Base-by-base conservation (phyloP, 2,797 vertebrate genomes). In the Acanthornis magna region DNA sequence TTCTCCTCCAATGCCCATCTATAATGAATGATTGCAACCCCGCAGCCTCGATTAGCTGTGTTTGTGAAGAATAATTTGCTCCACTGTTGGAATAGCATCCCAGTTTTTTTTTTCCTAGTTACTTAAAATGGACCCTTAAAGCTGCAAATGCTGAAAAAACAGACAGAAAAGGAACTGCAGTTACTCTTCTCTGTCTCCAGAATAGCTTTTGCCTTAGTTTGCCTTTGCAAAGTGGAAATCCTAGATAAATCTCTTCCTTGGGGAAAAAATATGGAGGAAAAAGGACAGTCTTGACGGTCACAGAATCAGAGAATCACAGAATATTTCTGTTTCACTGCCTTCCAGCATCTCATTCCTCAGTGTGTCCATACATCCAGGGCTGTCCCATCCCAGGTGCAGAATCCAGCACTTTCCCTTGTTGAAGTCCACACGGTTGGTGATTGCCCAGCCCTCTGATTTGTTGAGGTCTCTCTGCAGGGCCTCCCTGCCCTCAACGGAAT, bases 51-150 rank as follows among this genome's bases (percentile, higher is more conserved):
- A 92, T 95, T 95, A 96, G 55, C 73, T 73, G 26, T 84, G 40
- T 90, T 95, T 75, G 47, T 79, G 85, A 86, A 76, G 90, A 94
- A 91, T 87, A 87, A 95, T 95, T 93, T 82, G 22, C 77, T 94
- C 71, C n/a, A 26, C 71, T 91, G 26, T 79, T 92, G 75, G 81
- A 96, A 93, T 34, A 91, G 42, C 61, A 87, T 79, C 42, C 55
- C 38, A 38, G 38, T 32, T 15, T 2, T 61, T 66, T 89, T 70
- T 88, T 91, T 89, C 66, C 85, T 70, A 80, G 67, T 90, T 62
- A 55, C 43, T 94, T 91, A 91, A 71, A 79, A 87, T 53, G 74
- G 60, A 88, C 55, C 7, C 23, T 57, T 71, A 54, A 43, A 94
- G 60, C 80, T 84, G 67, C 21, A 84, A 93, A 88, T 58, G 32